Conservation (phyloP, 2,113 vertebrate genomes). For the Phasianus colchicus region DNA sequence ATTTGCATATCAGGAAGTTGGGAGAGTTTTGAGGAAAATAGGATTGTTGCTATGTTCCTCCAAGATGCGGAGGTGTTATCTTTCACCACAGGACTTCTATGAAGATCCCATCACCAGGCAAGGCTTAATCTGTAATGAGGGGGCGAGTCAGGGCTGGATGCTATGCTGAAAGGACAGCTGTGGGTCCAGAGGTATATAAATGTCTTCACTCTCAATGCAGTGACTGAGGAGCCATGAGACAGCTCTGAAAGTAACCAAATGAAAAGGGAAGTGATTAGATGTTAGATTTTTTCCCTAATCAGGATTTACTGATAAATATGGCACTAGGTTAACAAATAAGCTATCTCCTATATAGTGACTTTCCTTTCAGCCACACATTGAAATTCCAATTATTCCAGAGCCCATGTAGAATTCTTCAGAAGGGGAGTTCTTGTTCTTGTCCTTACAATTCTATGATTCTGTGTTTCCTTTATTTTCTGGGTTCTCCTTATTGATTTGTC, state of each 20-base stretch:
- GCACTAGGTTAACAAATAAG: background rate
- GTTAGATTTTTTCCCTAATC: background rate
- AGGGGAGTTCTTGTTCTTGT: background rate
- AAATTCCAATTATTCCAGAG: background rate
- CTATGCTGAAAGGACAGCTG: background rate
- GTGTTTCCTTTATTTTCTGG: background rate
- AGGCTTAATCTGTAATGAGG: background rate
- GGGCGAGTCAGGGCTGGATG: background rate
- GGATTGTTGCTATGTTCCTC: background rate
- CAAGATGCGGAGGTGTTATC: background rate
- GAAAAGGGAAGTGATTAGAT: accelerated
- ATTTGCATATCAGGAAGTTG: background rate
- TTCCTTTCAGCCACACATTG: background rate
- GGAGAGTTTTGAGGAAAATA: background rate
- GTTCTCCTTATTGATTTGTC: background rate
- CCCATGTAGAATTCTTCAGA: background rate
- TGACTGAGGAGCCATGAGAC: background rate
- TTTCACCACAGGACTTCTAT: background rate
- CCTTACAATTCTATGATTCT: too few species aligned
- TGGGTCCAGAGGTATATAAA: background rate
- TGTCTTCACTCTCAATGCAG: background rate
- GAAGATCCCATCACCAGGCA: background rate
- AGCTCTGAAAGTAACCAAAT: background rate
- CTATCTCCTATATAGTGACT: background rate
- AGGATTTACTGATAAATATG: background rate